phyloP scores from a whole-genome alignment of 92 coral and sea anemone genomes.

The Hydrozoanthus gracilis region DNA sequence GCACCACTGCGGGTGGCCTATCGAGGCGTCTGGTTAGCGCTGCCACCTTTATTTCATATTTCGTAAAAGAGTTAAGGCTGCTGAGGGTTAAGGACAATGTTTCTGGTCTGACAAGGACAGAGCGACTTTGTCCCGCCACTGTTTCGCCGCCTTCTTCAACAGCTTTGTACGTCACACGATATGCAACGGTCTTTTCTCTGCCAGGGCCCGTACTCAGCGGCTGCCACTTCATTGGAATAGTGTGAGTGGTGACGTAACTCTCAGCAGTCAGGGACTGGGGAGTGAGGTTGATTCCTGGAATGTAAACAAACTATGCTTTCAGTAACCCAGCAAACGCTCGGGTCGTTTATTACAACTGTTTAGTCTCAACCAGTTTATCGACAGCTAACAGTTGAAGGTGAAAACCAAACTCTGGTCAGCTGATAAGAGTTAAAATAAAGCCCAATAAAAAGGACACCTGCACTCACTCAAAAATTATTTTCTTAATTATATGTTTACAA shows the following conservation, averaged over 20 bases:
- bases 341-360: too few relatives aligned
- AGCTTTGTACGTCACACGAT: conserved; percentile 67
- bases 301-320: neutral
- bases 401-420: too few relatives aligned
- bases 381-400: too few relatives aligned
- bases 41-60: conserved; percentile 67
- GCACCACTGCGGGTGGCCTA: conserved; percentile 67
- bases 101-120: conserved; percentile 55
- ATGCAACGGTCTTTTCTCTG: conserved; percentile 61
- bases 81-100: conserved; percentile 28
- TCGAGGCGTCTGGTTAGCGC: conserved; percentile 70
- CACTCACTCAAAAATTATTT: too few relatives aligned
- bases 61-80: conserved; percentile 57
- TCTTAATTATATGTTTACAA: too few relatives aligned
- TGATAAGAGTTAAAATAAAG: too few relatives aligned
- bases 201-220: conserved; percentile 58
- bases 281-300: conserved; percentile 61
- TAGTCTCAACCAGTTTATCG: too few relatives aligned
- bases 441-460: too few relatives aligned
- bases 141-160: conserved; percentile 68
- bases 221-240: conserved; percentile 68
- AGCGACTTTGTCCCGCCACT: conserved; percentile 26
- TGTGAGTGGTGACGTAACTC: conserved; percentile 61
- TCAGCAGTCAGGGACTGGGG: conserved; percentile 71
- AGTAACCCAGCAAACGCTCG: too few relatives aligned